Percentiles rank a stretch among this genome's conserved stretches.
These are phyloP conservation scores for Eulemur mongoz DNA, from an alignment of 2,797 vertebrate species.

Conservation along the genomic window DNA sequence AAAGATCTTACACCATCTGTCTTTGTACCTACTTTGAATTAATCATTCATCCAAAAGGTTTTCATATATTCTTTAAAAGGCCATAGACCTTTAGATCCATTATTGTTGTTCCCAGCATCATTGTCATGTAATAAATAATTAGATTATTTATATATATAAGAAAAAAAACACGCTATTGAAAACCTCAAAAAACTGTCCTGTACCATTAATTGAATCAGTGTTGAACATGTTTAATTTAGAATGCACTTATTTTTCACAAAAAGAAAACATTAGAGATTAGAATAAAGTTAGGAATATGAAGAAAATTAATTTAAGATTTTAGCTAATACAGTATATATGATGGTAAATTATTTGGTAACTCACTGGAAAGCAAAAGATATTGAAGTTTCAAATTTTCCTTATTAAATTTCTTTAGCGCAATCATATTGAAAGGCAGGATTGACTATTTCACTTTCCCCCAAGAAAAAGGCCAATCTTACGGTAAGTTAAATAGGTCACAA, in stretches of 20 bases:
- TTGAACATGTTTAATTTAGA: background rate
- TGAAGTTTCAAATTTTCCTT: background rate
- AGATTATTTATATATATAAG: background rate
- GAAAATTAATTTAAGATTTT: background rate
- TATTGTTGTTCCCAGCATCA: conserved; percentile 21
- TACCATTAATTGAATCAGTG: background rate
- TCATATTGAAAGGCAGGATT: background rate
- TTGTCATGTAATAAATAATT: conserved; percentile 54
- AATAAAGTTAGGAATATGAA: background rate
- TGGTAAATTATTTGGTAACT: background rate
- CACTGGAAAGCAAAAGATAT: background rate
- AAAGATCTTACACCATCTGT: conserved; percentile 73
- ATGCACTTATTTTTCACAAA: background rate
- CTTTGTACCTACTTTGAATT: conserved; percentile 67
- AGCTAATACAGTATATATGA: background rate
- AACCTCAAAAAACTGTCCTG: background rate
- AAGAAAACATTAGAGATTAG: background rate
- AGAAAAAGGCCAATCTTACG: background rate
- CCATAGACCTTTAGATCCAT: conserved; percentile 7
- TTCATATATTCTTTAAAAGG: conserved; percentile 66
- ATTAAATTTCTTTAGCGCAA: conserved; percentile 11
- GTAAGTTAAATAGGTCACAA: background rate
- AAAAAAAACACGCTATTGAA: background rate
- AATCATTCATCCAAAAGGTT: conserved; percentile 68
- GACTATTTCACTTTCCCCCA: background rate